Evolutionary conservation across 2,888 invertebrate genomes (phyloP), one percentile per base, ranked within the genome.

Genomic region (Meiosimyza platycephala): DNA sequence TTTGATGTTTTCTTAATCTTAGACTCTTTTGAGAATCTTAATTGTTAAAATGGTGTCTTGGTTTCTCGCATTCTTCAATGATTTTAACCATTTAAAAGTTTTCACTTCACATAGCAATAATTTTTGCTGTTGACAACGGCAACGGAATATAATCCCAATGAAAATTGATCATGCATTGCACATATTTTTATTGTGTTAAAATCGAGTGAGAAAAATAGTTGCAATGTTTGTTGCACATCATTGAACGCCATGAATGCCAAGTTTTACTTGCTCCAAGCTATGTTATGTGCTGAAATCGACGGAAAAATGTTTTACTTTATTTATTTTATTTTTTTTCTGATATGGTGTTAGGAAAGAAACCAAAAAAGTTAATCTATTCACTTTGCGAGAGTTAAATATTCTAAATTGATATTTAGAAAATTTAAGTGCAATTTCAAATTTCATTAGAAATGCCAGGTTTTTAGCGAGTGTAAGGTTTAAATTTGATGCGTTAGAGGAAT

Each of bases 81-180:
- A 18, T 55, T 55, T 13, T 55, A 6, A 18, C 16, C 18, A 55
- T 16, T 55, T 12, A n/a, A 18, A 18, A 22, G 55, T 55, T 55
- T 55, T 55, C 48, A 47, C 48, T 63, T 40, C 15, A 54, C 65
- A 28, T 40, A 18, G 33, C 40, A 54, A 28, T 22, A 54, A 60
- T 11, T 40, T 33, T 13, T n/a, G 48, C 60, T 59, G 50, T 57
- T 69, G 28, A 48, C 18, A n/a, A 69, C 40, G 12, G 55, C 55
- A 57, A 18, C 33, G 11, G 40, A 6, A 54, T 6, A 12, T 16
- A 55, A 18, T 55, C 13, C 55, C 40, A 16, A 22, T 18, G 48
- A 67, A 59, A 68, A 59, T 59, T 69, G 15, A 59, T 69, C 68
- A 69, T 22, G 68, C 68, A 51, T 60, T 51, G 59, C 68, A 57